Evolutionary conservation across 2,797 vertebrate species (phyloP), one percentile per base, ranked within the genome.

Genomic region (Cephalopachus bancanus): DNA sequence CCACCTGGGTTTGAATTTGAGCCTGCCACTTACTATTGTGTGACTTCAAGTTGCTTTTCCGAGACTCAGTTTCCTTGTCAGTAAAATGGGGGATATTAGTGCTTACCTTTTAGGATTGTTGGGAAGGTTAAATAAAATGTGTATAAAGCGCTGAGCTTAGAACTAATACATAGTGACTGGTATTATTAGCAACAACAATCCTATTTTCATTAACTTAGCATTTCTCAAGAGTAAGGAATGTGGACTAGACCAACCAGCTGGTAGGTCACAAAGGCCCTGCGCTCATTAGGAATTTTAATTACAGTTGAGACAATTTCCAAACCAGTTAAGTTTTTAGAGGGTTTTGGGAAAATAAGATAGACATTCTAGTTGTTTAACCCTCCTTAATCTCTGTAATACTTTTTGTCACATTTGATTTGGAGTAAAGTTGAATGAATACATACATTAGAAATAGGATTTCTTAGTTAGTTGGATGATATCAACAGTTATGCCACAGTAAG

Each of bases 281-380:
- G n/a, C 71, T 97, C 30, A 83, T 67, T 91, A 97, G 62, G 71
- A 94, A 91, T 97, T 97, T 93, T 94, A 96, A 83, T 96, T 95
- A 92, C 9, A 89, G 28, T 93, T 71, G 86, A 95, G 83, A 83
- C 11, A 49, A 6, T 94, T 92, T 90, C 49, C 76, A 65, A 96
- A 79, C 30, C 11, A 83, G 20, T 96, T 37, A 86, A 64, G 59
- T 90, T 78, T 62, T 94, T 71, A 60, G 53, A 12, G 76, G 57
- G n/a, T 72, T 83, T 33, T 60, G 22, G 83, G 57, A 96, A 59
- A 81, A 37, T 93, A 81, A 74, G 28, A 75, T 69, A 19, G 72
- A 69, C 79, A 53, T 28, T 89, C 1, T 55, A 72, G 51, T 81
- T 91, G 78, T n/a, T 90, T 79, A 85, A 60, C 15, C 4, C 28